phyloP scores from a whole-genome alignment of 2,888 invertebrate genomes.

The Brachyptera risi region DNA sequence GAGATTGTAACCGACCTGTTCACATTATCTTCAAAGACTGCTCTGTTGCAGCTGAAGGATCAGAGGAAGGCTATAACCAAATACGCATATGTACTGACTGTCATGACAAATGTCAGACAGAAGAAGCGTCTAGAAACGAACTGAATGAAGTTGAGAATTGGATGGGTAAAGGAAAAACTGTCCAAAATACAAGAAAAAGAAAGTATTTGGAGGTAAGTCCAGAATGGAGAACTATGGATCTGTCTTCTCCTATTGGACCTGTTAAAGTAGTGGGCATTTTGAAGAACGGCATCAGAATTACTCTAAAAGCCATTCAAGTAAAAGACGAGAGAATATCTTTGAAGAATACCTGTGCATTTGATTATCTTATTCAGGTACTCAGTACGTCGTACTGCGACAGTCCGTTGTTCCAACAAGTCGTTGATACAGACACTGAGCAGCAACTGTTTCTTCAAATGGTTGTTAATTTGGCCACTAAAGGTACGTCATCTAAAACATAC shows the following conservation, averaged over 20 bases:
- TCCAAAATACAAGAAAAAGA: constrained; percentile 24
- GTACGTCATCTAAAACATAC: too few relatives aligned
- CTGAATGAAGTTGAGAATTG: constrained; percentile 23
- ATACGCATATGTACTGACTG: constrained; percentile 4
- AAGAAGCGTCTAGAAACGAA: too few relatives aligned
- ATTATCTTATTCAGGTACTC: constrained; percentile 22
- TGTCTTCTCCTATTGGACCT: constrained; percentile 4
- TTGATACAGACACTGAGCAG: constrained; percentile 8
- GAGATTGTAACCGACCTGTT: not conserved
- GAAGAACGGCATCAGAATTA: constrained; percentile 23
- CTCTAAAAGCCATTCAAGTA: constrained; percentile 22
- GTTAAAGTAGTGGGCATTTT: constrained; percentile 24
- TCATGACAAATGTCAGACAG: too few relatives aligned
- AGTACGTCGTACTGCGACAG: constrained; percentile 23
- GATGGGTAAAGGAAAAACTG: constrained; percentile 27
- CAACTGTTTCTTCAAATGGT: not conserved
- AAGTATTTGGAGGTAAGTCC: constrained; percentile 24
- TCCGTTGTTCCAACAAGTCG: constrained; percentile 6
- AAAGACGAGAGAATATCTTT: constrained; percentile 14
- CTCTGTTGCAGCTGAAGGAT: not conserved
- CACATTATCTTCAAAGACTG: not conserved
- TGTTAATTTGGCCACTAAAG: not conserved
- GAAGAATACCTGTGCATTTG: constrained; percentile 25
- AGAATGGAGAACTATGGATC: constrained; percentile 28
- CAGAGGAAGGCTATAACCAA: not conserved